Percentiles rank a stretch among this genome's conserved stretches.
phyloP scores from a whole-genome alignment of 2,888 invertebrate genomes.

The Linyphia triangularis region DNA sequence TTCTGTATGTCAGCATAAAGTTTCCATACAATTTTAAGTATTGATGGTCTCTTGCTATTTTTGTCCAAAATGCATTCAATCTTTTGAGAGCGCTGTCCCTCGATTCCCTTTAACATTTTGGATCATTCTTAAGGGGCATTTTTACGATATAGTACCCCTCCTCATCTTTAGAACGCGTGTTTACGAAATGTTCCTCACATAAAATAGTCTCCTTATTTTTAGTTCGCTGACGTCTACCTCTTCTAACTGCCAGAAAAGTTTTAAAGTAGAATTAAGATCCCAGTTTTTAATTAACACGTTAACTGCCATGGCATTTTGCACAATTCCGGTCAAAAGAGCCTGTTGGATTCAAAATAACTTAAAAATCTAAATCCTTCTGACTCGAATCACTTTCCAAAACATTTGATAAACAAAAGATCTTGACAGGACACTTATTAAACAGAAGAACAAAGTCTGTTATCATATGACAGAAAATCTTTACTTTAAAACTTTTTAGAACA shows the following conservation, averaged over 20 bases:
- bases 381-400: too few species aligned
- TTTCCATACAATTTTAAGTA: neutral
- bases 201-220: neutral
- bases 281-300: neutral
- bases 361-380: too few species aligned
- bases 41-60: neutral
- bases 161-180: neutral
- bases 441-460: too few species aligned
- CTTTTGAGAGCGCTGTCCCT: neutral
- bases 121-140: slow-evolving; percentile 14
- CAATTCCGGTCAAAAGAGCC: too few species aligned
- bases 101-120: neutral
- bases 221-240: neutral
- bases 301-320: too few species aligned
- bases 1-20: slow-evolving; percentile 1
- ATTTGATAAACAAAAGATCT: too few species aligned
- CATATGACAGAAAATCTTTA: too few species aligned
- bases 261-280: neutral
- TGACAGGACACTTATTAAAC: too few species aligned
- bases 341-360: too few species aligned
- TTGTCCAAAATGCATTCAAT: neutral
- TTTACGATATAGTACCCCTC: neutral
- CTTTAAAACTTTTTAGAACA: too few species aligned
- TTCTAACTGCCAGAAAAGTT: slow-evolving; percentile 10
- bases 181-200: neutral